phyloP scores from a whole-genome alignment of 2,888 invertebrate genomes.

The Bugula neritina region DNA sequence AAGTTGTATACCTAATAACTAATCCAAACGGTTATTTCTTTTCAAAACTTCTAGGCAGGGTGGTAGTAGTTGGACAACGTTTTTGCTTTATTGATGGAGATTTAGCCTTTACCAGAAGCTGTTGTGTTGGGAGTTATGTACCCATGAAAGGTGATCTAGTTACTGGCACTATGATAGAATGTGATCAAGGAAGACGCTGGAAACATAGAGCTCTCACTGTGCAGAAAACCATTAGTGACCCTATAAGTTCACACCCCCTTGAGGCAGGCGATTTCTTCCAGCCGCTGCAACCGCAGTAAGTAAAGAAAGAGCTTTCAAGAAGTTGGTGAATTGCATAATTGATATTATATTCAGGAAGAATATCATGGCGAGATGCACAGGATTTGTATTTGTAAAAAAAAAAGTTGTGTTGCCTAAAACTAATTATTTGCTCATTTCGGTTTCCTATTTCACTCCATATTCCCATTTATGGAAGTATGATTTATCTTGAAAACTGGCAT shows the following conservation, averaged over 20 bases:
- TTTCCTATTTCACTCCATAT: too few species aligned
- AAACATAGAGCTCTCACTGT: slow-evolving; percentile 22
- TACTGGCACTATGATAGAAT: background rate
- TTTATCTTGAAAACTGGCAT: too few species aligned
- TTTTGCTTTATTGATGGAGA: slow-evolving; percentile 23
- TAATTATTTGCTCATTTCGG: too few species aligned
- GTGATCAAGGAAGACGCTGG: slow-evolving; percentile 13
- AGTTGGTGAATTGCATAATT: background rate
- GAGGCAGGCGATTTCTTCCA: background rate
- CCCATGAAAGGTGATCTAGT: background rate
- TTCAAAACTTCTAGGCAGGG: slow-evolving; percentile 1
- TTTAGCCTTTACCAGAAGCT: slow-evolving; percentile 1
- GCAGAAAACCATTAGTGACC: background rate
- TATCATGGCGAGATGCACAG: too few species aligned
- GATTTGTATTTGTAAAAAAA: too few species aligned
- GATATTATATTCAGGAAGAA: too few species aligned
- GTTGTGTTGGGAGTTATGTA: background rate
- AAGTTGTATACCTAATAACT: too few species aligned
- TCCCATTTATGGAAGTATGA: too few species aligned
- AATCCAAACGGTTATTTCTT: too few species aligned
- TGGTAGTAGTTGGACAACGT: background rate
- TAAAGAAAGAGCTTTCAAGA: background rate
- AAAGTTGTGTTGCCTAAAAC: too few species aligned
- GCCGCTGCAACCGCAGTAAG: background rate
- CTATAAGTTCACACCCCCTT: background rate